phyloP scores from a whole-genome alignment of 2,888 invertebrate species.

The Baronia brevicornis region DNA sequence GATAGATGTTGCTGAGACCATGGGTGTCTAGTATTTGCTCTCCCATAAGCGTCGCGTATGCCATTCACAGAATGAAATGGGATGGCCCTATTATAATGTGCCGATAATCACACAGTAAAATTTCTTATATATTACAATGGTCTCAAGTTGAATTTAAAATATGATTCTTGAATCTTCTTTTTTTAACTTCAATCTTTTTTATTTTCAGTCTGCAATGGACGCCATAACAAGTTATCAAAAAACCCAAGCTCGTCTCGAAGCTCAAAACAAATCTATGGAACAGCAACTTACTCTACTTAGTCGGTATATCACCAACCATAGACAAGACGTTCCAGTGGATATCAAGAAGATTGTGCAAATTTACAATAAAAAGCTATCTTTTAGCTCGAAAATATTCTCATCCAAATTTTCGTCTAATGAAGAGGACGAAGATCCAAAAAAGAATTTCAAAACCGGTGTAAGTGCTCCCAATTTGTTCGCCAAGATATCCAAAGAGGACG shows the following conservation, averaged over 20 bases:
- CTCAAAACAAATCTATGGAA: slow-evolving; percentile 83
- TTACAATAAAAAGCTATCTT: slow-evolving; percentile 52
- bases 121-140: no score
- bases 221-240: slow-evolving; percentile 78
- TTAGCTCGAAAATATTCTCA: slow-evolving; percentile 54
- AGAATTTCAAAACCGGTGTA: slow-evolving; percentile 46
- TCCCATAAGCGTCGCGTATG: no score
- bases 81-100: no score
- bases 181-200: background rate
- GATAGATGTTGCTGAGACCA: no score
- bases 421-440: slow-evolving; percentile 53
- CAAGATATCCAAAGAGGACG: slow-evolving; percentile 46
- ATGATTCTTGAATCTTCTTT: background rate
- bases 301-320: slow-evolving; percentile 81
- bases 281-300: slow-evolving; percentile 84
- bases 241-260: slow-evolving; percentile 79
- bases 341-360: slow-evolving; percentile 84
- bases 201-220: slow-evolving; percentile 79
- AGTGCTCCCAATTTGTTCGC: slow-evolving; percentile 65
- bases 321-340: slow-evolving; percentile 82
- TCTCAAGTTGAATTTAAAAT: no score
- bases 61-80: no score
- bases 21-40: no score
- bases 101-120: no score
- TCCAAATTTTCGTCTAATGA: slow-evolving; percentile 52